Base-by-base conservation (phyloP, 2,888 invertebrate genomes). In the Dysmachus trigonus region DNA sequence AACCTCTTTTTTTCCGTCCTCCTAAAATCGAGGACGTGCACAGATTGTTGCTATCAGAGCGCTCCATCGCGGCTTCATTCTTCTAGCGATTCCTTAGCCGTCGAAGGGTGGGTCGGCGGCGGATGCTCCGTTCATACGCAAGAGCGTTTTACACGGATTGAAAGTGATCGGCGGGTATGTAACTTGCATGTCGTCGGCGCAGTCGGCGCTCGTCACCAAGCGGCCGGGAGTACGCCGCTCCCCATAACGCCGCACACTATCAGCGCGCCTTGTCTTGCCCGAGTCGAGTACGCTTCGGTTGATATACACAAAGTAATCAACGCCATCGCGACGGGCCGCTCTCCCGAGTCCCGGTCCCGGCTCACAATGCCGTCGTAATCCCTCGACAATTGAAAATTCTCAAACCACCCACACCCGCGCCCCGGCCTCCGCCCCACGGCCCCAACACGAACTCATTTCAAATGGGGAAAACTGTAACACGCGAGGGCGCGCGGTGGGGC, bases 251-350 rank as follows among this genome's bases (percentile, higher is more conserved):
- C 27, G 62, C 62, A 22, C 7, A 27, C 62, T 33, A 73, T 73
- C 35, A 53, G 53, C 62, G 35, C 33, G 81, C 81, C 81, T 81
- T 81, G 81, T 81, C 81, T 81, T 81, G 81, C 62, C 81, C 33
- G 53, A 33, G 62, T 87, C 33, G 53, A 33, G 62, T 87, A 87
- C 85, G 87, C 87, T 85, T 76, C 85, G 87, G 33, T 85, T 82
- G 85, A 82, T 76, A 87, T 85, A 87, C 82, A 87, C 79, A 87
- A 87, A 87, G 87, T 87, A 87, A 87, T 87, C 87, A 87, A 87
- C 87, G 85, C 73, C 62, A 85, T 85, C 84, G 85, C 85, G 85
- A 87, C 74, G 85, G 71, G 33, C 81, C 72, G 22, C 81, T 81
- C 81, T 15, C 51, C 22, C 74, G 85, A 47, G 33, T 62, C 72